phyloP scores from a whole-genome alignment of 2,888 invertebrate genomes.

The Deilephila porcellus region DNA sequence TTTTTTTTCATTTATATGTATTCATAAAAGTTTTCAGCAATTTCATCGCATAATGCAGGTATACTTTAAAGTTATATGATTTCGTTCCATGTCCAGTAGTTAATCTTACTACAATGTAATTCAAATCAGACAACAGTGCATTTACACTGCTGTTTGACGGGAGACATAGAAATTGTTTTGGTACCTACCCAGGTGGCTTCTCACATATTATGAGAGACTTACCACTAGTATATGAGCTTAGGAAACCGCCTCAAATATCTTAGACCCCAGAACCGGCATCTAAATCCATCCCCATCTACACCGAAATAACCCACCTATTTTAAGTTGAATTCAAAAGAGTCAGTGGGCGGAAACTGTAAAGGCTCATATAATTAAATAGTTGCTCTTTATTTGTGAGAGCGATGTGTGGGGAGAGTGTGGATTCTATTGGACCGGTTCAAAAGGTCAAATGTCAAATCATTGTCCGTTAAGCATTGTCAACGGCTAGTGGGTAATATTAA shows the following conservation, averaged over 20 bases:
- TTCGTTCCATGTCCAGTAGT: no score
- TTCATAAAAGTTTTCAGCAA: not conserved
- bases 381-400: constrained; percentile 48
- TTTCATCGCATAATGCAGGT: not conserved
- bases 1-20: not conserved
- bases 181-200: no score
- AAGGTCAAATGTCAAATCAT: not conserved
- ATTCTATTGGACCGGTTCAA: not conserved
- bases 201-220: no score
- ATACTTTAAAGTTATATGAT: no score
- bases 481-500: not conserved
- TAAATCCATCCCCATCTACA: constrained; percentile 9
- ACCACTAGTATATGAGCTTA: no score
- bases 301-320: constrained; percentile 40
- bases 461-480: not conserved
- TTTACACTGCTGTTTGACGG: no score
- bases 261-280: not conserved
- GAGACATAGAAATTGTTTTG: no score
- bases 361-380: constrained; percentile 60
- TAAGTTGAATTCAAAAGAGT: constrained; percentile 52
- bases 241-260: not conserved
- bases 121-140: no score
- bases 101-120: no score
- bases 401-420: not conserved
- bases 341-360: constrained; percentile 50